These are phyloP conservation scores for Rhopalosiphum maidis DNA, from an alignment of 1,140 invertebrate species.

Conservation along the genomic window DNA sequence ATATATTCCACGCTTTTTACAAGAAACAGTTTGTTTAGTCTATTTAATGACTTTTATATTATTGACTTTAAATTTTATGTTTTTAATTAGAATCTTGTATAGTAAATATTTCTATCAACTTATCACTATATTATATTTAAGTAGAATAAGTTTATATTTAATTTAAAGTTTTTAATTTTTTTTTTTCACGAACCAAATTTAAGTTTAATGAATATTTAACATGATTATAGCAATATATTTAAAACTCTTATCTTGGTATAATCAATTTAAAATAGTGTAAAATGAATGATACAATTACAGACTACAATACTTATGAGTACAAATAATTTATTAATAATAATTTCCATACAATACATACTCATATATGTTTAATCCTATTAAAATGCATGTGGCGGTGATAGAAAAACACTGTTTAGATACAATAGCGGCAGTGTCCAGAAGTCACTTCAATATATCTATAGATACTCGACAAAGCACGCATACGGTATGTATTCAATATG, in stretches of 20 bases:
- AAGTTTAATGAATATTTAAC: too few species aligned
- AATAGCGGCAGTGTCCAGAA: neutral
- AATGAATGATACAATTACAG: too few species aligned
- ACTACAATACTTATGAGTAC: neutral
- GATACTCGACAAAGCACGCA: neutral
- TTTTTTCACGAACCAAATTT: too few species aligned
- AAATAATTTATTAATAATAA: neutral
- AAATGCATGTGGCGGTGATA: neutral
- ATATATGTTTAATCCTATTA: neutral
- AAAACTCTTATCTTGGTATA: neutral
- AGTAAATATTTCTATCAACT: neutral
- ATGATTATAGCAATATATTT: neutral
- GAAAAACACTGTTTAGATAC: neutral
- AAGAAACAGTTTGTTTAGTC: neutral
- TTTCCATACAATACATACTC: neutral
- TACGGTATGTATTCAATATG: neutral
- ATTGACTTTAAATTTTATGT: neutral
- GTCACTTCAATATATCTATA: neutral
- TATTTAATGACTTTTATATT: neutral
- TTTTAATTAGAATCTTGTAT: neutral
- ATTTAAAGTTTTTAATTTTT: neutral
- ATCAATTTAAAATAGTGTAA: neutral
- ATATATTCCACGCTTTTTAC: neutral
- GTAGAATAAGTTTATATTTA: too few species aligned
- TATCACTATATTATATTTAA: neutral